Evolutionary conservation across 2,888 invertebrate genomes (phyloP).

Genomic region (Aporophyla lueneburgensis): DNA sequence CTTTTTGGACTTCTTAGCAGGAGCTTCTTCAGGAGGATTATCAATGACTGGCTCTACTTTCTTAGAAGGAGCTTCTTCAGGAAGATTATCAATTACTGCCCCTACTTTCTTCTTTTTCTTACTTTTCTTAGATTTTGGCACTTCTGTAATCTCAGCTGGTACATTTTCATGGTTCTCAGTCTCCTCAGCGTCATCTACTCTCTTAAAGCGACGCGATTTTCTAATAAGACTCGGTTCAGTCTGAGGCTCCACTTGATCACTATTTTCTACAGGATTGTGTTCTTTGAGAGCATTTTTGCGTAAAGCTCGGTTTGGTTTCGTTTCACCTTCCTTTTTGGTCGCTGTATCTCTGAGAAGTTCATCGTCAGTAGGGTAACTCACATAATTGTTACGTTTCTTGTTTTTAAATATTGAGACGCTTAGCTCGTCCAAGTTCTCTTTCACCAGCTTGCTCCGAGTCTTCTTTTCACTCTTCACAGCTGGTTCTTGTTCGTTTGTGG

Average conservation of each 20-base stretch:
- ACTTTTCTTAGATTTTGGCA: conserved; percentile 70
- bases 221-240: conserved; percentile 65
- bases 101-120: conserved; percentile 68
- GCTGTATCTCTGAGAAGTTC: conserved; percentile 60
- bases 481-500: conserved; percentile 60
- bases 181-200: conserved; percentile 70
- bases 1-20: conserved; percentile 73
- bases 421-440: conserved; percentile 72
- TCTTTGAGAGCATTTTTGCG: conserved; percentile 78
- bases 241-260: conserved; percentile 53
- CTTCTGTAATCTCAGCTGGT: conserved; percentile 35
- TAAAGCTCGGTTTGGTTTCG: conserved; percentile 63
- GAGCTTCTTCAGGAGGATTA: conserved; percentile 46
- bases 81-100: conserved; percentile 22
- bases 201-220: conserved; percentile 70
- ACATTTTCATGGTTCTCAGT: conserved; percentile 57
- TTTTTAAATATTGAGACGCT: conserved; percentile 64
- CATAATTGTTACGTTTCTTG: conserved; percentile 81
- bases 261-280: conserved; percentile 64
- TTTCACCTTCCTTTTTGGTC: conserved; percentile 52
- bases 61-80: conserved; percentile 29
- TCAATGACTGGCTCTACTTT: conserved; percentile 26
- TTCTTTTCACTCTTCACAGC: conserved; percentile 75
- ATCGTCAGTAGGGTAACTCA: conserved; percentile 80
- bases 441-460: conserved; percentile 76